A percentile compares a stretch with the other conserved stretches of the same genome.
Evolutionary conservation across 2,797 vertebrate species (phyloP).

Genomic region (Tokudaia muenninki): DNA sequence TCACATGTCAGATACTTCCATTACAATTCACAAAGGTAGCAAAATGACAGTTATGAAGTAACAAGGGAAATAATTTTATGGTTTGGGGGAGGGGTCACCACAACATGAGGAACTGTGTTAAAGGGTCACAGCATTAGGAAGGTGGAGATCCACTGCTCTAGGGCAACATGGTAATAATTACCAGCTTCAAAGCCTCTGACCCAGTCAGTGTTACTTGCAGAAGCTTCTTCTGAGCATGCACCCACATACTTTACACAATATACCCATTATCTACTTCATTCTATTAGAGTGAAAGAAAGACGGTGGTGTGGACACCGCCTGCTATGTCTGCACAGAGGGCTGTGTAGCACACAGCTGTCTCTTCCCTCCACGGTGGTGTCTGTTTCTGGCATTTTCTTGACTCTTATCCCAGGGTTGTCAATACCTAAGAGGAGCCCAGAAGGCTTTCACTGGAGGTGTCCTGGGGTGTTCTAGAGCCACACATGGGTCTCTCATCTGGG

Average conservation of each 20-base stretch:
- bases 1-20: neutral
- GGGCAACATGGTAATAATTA: neutral
- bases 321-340: neutral
- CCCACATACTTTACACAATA: too few relatives aligned
- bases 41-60: neutral
- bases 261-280: neutral
- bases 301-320: neutral
- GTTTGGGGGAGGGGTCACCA: neutral
- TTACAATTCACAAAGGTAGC: neutral
- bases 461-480: too few relatives aligned
- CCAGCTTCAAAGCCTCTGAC: neutral
- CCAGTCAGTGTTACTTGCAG: neutral
- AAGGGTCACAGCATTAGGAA: neutral
- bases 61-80: neutral
- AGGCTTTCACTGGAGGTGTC: neutral
- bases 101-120: neutral
- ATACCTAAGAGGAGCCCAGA: neutral
- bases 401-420: neutral
- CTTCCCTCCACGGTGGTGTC: accelerated
- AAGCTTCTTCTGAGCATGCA: neutral
- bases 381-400: neutral
- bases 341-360: neutral
- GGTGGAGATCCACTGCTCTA: neutral
- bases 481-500: neutral
- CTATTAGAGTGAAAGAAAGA: neutral